A percentile compares a stretch with the other conserved stretches of the same genome.
These are phyloP conservation scores for Condylura cristata DNA, from an alignment of 2,113 vertebrate genomes.

Conservation along the genomic window DNA sequence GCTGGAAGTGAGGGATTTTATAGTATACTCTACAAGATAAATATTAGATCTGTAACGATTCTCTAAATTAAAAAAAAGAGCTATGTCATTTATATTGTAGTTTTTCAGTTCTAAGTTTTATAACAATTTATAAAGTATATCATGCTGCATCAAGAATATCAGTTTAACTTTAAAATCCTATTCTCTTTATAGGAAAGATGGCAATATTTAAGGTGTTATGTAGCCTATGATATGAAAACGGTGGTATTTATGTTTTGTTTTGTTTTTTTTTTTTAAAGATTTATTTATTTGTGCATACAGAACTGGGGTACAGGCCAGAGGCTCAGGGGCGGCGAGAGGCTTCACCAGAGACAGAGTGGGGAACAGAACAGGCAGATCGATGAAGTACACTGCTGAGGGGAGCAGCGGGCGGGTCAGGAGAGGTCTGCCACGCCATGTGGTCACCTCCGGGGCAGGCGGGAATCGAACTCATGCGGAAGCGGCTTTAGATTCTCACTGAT, in stretches of 20 bases:
- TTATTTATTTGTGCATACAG: no score
- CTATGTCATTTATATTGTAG: not conserved
- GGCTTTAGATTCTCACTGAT: no score
- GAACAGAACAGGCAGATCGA: no score
- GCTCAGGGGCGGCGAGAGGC: no score
- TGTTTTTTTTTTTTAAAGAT: no score
- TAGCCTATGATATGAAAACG: not conserved
- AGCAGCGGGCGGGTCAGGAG: no score
- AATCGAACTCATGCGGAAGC: no score
- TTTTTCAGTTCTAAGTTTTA: conserved; percentile 23
- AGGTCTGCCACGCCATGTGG: no score
- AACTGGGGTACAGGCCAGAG: no score
- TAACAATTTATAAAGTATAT: not conserved
- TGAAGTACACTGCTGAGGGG: no score
- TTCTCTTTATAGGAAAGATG: not conserved
- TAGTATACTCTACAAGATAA: conserved; percentile 15
- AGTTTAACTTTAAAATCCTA: conserved; percentile 23
- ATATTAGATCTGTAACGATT: not conserved
- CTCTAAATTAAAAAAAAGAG: not conserved
- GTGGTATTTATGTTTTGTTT: not conserved
- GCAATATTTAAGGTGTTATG: not conserved
- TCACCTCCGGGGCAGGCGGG: no score
- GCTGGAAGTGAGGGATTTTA: not conserved
- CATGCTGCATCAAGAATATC: not conserved
- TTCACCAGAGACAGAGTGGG: no score